Percentiles rank a stretch among this genome's conserved stretches.
Conservation (phyloP, 2,797 vertebrate species). For the Coranthus polyacanthus region DNA sequence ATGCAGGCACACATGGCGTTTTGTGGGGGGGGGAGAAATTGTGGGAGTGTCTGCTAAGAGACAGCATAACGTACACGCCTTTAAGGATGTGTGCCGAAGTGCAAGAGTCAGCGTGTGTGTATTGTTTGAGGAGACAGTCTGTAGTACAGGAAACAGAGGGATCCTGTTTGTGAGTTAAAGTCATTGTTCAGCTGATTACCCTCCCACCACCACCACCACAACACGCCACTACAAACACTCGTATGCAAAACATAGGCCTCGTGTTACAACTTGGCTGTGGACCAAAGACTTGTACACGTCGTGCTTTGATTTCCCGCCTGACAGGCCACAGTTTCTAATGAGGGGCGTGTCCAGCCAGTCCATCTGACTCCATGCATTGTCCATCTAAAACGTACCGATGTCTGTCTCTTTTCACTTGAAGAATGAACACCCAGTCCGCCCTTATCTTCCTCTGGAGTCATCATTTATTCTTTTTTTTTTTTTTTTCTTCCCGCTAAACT, state of each 20-base stretch:
- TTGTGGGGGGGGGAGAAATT: conserved; percentile 7
- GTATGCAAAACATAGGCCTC: conserved; percentile 47
- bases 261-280: conserved; percentile 41
- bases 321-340: conserved; percentile 39
- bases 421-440: conserved; percentile 25
- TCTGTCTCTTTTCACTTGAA: conserved; percentile 32
- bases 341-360: conserved; percentile 56
- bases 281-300: conserved; percentile 59
- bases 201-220: conserved; percentile 22
- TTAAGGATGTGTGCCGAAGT: conserved; percentile 50
- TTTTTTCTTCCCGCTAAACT: neutral
- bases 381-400: conserved; percentile 27
- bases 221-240: conserved; percentile 28
- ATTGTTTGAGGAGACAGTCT: conserved; percentile 71
- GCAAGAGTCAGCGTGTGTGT: conserved; percentile 43
- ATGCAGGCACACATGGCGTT: conserved; percentile 39
- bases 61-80: conserved; percentile 25
- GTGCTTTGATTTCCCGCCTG: conserved; percentile 52
- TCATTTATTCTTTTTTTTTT: conserved; percentile 40
- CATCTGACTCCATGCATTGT: conserved; percentile 65
- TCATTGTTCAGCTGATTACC: conserved; percentile 84
- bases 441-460: conserved; percentile 42
- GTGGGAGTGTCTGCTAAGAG: conserved; percentile 31
- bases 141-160: conserved; percentile 85
- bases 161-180: conserved; percentile 85